A percentile compares a stretch with the other conserved stretches of the same genome.
These are phyloP conservation scores for Sinelater perroti DNA, from an alignment of 2,888 invertebrate genomes.

Conservation along the genomic window DNA sequence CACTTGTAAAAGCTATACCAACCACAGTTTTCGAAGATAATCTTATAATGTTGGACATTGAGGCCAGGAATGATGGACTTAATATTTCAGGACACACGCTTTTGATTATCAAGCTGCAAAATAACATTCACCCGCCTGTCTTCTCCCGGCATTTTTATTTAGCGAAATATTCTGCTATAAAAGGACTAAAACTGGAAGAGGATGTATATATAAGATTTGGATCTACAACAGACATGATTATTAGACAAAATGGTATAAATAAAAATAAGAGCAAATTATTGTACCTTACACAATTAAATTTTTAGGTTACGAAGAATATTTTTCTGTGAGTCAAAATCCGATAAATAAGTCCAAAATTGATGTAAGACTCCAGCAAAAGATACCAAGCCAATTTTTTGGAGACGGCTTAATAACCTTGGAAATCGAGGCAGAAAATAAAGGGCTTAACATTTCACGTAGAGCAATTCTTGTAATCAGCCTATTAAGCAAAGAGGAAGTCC, in stretches of 20 bases:
- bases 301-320: conserved; percentile 17
- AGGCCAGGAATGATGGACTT: conserved; percentile 12
- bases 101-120: conserved; percentile 10
- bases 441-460: conserved; percentile 6
- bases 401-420: conserved; percentile 3
- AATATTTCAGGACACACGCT: neutral
- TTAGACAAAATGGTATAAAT: conserved; percentile 9
- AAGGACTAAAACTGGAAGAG: conserved; percentile 6
- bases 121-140: conserved; percentile 11
- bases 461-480: neutral
- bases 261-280: neutral
- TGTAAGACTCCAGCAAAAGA: neutral
- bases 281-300: neutral
- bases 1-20: neutral
- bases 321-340: neutral
- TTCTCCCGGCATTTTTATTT: conserved; percentile 5
- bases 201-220: conserved; percentile 5
- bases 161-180: conserved; percentile 6
- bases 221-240: neutral
- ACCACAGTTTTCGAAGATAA: neutral
- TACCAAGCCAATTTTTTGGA: neutral
- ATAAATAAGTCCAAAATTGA: neutral
- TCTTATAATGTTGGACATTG: conserved; percentile 9
- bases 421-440: conserved; percentile 8
- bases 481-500: neutral